A percentile compares a stretch with the other conserved stretches of the same genome.
Evolutionary conservation across 1,140 invertebrate genomes (phyloP).

Genomic region (Drosophila dunni): DNA sequence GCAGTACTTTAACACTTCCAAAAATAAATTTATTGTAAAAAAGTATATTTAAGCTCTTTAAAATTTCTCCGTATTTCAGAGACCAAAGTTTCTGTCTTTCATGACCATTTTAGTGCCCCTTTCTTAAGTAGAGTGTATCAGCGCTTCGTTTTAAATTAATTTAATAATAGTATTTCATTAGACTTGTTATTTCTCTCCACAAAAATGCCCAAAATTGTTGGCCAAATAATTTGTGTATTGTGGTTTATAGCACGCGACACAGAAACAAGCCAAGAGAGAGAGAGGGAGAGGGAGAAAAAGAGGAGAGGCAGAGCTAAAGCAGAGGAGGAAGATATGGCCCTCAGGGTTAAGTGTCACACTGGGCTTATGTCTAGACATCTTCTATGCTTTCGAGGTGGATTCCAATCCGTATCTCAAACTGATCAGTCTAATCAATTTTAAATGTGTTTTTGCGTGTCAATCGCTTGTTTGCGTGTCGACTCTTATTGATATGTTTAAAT

Average conservation of each 20-base stretch:
- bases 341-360: conserved; percentile 72
- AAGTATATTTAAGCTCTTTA: too few relatives aligned
- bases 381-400: conserved; percentile 36
- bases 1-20: too few relatives aligned
- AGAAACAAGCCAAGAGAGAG: conserved; percentile 12
- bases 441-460: conserved; percentile 83
- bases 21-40: too few relatives aligned
- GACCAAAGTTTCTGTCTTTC: too few relatives aligned
- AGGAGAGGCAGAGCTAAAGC: conserved; percentile 3
- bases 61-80: too few relatives aligned
- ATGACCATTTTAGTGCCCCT: neutral
- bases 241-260: conserved; percentile 73
- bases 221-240: conserved; percentile 62
- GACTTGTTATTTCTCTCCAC: conserved; percentile 45
- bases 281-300: conserved; percentile 5
- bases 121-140: conserved; percentile 16
- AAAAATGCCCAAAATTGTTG: conserved; percentile 67
- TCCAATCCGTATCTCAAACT: conserved; percentile 18
- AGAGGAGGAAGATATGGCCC: conserved; percentile 13
- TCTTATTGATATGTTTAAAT: conserved; percentile 79
- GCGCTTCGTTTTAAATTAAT: neutral
- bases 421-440: conserved; percentile 79
- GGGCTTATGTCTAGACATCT: conserved; percentile 65
- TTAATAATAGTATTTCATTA: neutral
- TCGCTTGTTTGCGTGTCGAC: conserved; percentile 81